Evolutionary conservation across 2,113 vertebrate species (phyloP).

Genomic region (Cyrtonyx montezumae): DNA sequence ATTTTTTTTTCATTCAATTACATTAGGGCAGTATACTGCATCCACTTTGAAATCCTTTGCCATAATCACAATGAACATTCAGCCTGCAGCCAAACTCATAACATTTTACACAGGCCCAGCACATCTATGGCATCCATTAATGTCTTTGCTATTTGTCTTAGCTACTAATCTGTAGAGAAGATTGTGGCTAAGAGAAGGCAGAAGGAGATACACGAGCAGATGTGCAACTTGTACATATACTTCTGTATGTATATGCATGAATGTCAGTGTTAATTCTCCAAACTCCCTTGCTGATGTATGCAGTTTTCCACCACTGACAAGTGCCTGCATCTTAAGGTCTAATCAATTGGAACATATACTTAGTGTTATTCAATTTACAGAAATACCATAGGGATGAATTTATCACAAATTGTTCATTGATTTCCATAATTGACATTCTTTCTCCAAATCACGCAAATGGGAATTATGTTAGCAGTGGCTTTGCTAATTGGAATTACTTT

Average conservation of each 20-base stretch:
- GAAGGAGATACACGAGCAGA: not conserved
- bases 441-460: not conserved
- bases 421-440: constrained; percentile 7
- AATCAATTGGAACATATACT: constrained; percentile 8
- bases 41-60: not conserved
- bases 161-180: not conserved
- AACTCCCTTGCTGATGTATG: not conserved
- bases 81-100: not conserved
- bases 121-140: not conserved
- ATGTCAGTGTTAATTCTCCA: not conserved
- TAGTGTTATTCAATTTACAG: constrained; percentile 9
- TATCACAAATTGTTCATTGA: constrained; percentile 2
- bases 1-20: not conserved
- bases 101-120: not conserved
- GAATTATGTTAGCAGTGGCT: not conserved
- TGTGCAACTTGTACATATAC: not conserved
- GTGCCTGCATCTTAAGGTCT: not conserved
- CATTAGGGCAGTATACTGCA: not conserved
- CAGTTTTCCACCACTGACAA: not conserved
- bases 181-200: not conserved
- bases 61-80: not conserved
- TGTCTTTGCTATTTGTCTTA: not conserved
- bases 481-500: not conserved
- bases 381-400: not conserved
- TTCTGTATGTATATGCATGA: not conserved